Evolutionary conservation across 2,888 invertebrate genomes (phyloP), one percentile per base, ranked within the genome.

Genomic region (Euplexia lucipara): DNA sequence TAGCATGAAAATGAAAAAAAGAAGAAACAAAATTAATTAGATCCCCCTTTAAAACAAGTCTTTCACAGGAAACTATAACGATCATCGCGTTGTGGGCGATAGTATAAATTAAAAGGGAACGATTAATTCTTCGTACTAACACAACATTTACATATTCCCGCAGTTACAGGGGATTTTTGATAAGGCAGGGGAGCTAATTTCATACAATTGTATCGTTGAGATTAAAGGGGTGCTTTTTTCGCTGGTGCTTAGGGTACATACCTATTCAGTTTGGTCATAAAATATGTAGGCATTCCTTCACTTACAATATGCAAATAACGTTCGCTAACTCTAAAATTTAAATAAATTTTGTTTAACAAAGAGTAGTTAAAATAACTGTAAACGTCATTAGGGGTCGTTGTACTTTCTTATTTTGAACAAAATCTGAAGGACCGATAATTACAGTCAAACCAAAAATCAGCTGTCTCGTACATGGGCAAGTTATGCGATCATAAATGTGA

Each of bases 21-120:
- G 26, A 65, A 72, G n/a, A 26, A 34, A 66, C 39, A n/a, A 73
- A 74, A 74, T 73, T 78, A 78, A 74, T 78, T 74, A 60, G 37
- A 22, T 35, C n/a, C 47, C 77, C 70, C 53, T 59, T 54, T 20
- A 69, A 68, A 64, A 53, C 60, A 49, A 52, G 44, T 52, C 52
- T 68, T 35, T 32, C 37, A 56, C 65, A 68, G 61, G 62, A 74
- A 79, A 76, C 82, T 77, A 79, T 75, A 64, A 41, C 60, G 68
- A 74, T 74, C 65, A 66, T 71, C 78, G 63, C 49, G 45, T 51
- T 42, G 52, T 48, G 52, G 71, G 65, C 51, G 70, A 70, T 75
- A 69, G 79, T 72, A 81, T 77, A 82, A 70, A 85, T 83, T 84
- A 82, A 75, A 84, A 78, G 48, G 62, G 70, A 78, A 82, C 80